Evolutionary conservation across 1,140 invertebrate species (phyloP).

Genomic region (Eupristina koningsbergeri): DNA sequence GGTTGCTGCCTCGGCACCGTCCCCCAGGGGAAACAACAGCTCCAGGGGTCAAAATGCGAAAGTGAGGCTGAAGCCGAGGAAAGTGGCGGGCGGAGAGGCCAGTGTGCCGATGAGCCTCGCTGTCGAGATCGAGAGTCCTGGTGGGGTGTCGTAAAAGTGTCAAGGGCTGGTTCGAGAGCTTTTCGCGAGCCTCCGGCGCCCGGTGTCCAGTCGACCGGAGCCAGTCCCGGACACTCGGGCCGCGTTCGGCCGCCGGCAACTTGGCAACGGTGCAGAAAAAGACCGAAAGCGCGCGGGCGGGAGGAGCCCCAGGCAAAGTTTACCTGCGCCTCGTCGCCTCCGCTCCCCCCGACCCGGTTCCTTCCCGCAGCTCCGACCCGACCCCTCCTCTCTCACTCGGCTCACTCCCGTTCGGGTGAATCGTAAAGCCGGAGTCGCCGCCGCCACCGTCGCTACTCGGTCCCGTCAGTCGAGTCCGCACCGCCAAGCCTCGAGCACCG

Average conservation of each 20-base stretch:
- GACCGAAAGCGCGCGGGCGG: background rate
- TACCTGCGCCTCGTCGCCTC: constrained; percentile 34
- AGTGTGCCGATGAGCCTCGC: no score
- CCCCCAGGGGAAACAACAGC: no score
- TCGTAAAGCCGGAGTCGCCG: constrained; percentile 51
- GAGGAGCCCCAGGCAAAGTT: constrained; percentile 20
- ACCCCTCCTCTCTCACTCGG: background rate
- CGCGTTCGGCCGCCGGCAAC: constrained; percentile 53
- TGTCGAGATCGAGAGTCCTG: no score
- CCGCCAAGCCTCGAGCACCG: constrained; percentile 51
- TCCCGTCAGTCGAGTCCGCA: constrained; percentile 62
- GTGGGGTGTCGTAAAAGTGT: no score
- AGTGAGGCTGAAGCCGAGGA: no score
- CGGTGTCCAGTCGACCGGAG: no score
- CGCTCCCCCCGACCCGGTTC: constrained; percentile 41
- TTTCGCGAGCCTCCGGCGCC: no score
- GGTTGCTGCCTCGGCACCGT: no score
- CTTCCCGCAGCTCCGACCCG: constrained; percentile 23
- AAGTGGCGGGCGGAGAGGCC: no score
- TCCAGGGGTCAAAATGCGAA: no score
- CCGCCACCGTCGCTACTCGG: constrained; percentile 53
- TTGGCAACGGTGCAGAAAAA: constrained; percentile 68
- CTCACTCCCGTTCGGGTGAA: constrained; percentile 56
- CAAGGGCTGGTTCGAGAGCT: no score
- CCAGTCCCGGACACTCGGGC: background rate